Conservation (phyloP, 1,140 invertebrate species). For the Vollenhovia emeryi region DNA sequence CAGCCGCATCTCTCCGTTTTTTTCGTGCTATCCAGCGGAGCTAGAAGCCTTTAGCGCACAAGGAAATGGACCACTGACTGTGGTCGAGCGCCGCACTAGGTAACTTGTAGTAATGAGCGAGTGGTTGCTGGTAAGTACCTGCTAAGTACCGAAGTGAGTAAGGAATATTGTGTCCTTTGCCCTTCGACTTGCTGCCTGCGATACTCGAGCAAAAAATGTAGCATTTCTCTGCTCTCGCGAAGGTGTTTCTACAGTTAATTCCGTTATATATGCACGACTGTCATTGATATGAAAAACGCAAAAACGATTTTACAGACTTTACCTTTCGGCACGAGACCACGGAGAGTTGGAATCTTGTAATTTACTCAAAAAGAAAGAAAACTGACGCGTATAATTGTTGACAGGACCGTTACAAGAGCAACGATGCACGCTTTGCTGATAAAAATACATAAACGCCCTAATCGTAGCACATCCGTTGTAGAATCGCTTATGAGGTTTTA, state of each 20-base stretch:
- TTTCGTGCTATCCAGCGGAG: background rate
- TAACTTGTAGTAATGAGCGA: conserved; percentile 34
- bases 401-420: background rate
- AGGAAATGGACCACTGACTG: conserved; percentile 28
- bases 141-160: conserved; percentile 19
- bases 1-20: background rate
- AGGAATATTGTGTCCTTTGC: conserved; percentile 41
- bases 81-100: conserved; percentile 27
- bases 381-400: background rate
- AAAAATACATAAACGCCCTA: background rate
- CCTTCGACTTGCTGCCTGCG: conserved; percentile 18
- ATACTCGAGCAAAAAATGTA: conserved; percentile 15
- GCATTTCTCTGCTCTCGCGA: background rate
- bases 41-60: background rate
- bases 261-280: background rate
- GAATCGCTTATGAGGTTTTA: background rate
- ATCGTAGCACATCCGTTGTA: background rate
- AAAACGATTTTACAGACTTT: background rate
- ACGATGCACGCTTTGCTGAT: background rate
- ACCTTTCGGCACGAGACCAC: no score
- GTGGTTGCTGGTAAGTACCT: conserved; percentile 30
- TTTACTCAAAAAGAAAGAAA: background rate
- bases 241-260: conserved; percentile 4
- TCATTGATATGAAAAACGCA: background rate
- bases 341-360: background rate